A percentile compares a stretch with the other conserved stretches of the same genome.
These are phyloP conservation scores for Cyanoramphus novaezelandiae DNA, from an alignment of 2,113 vertebrate genomes.

Conservation along the genomic window DNA sequence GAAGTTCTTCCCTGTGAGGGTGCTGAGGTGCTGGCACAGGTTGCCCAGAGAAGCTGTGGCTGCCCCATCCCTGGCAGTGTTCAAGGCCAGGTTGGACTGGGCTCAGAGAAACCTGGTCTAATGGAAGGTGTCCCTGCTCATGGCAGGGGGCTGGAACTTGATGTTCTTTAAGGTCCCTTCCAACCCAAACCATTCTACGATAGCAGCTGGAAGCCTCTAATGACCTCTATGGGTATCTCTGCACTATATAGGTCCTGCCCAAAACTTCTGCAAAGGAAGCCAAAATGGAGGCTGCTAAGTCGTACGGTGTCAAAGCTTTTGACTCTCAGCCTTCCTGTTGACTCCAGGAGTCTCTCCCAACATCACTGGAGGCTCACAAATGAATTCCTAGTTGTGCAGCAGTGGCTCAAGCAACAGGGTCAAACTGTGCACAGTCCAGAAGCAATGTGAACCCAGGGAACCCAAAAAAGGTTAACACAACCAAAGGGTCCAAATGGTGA, in stretches of 20 bases:
- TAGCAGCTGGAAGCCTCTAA: not conserved
- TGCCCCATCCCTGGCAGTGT: not conserved
- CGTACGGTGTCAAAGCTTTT: not conserved
- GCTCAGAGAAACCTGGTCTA: not conserved
- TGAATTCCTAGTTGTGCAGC: not conserved
- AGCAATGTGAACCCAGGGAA: not conserved
- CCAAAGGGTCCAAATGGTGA: not conserved
- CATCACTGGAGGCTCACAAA: no score
- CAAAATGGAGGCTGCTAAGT: not conserved
- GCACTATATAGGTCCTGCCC: no score
- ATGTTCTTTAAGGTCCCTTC: not conserved
- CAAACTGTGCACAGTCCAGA: rapidly evolving
- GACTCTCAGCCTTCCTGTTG: rapidly evolving
- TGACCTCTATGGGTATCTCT: not conserved
- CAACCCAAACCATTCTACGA: not conserved
- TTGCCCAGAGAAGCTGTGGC: not conserved
- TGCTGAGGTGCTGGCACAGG: not conserved
- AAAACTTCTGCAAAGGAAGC: not conserved
- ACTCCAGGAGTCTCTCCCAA: not conserved
- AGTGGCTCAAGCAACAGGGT: not conserved
- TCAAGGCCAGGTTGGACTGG: not conserved
- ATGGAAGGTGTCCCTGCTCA: not conserved
- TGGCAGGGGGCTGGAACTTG: not conserved
- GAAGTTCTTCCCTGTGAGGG: not conserved
- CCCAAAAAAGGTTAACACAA: not conserved